phyloP scores from a whole-genome alignment of 1,140 invertebrate species.

The Scaptomyza pallida region DNA sequence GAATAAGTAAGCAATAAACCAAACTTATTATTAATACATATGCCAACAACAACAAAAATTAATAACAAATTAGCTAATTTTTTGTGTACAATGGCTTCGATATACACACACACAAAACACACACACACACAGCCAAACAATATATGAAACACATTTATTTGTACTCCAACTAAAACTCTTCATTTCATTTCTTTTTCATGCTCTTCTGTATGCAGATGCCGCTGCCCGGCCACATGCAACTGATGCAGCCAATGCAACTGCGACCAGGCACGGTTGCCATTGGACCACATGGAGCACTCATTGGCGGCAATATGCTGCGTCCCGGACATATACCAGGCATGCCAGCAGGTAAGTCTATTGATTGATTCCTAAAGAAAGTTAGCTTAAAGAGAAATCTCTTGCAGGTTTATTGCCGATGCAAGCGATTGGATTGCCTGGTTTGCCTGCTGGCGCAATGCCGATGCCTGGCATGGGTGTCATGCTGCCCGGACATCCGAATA shows the following conservation, averaged over 20 bases:
- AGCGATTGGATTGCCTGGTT: slow-evolving; percentile 85
- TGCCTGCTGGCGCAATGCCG: slow-evolving; percentile 84
- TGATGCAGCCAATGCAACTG: slow-evolving; percentile 86
- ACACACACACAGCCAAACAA: slow-evolving; percentile 29
- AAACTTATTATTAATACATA: slow-evolving; percentile 62
- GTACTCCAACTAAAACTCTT: slow-evolving; percentile 50
- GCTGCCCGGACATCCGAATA: slow-evolving; percentile 88
- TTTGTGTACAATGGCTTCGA: slow-evolving; percentile 82
- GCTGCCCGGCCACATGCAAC: slow-evolving; percentile 84
- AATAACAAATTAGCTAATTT: slow-evolving; percentile 81
- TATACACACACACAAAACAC: slow-evolving; percentile 55
- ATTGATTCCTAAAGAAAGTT: background rate
- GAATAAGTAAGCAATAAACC: slow-evolving; percentile 71
- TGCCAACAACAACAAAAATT: slow-evolving; percentile 49
- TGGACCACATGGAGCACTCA: slow-evolving; percentile 88
- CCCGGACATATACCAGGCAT: slow-evolving; percentile 86
- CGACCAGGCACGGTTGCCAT: slow-evolving; percentile 88
- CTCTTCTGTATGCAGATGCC: slow-evolving; percentile 79
- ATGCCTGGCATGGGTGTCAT: slow-evolving; percentile 88
- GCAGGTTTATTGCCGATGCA: slow-evolving; percentile 74
- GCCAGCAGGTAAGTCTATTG: slow-evolving; percentile 88
- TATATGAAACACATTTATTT: background rate
- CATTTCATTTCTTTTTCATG: slow-evolving; percentile 63
- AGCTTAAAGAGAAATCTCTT: background rate
- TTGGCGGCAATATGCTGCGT: slow-evolving; percentile 90